phyloP scores from a whole-genome alignment of 1,140 invertebrate species.

The Battus philenor region DNA sequence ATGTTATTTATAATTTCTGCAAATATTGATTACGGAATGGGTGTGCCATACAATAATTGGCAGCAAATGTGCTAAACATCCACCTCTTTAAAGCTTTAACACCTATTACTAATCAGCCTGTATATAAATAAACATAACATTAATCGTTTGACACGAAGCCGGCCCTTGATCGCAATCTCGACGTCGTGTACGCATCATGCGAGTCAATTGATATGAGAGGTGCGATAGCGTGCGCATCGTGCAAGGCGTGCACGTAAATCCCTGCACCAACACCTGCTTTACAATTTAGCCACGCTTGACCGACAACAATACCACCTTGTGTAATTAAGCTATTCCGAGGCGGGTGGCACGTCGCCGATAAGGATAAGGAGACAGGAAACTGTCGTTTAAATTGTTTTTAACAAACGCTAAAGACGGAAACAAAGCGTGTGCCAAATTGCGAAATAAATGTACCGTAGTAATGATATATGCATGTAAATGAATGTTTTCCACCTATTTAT shows the following conservation, averaged over 20 bases:
- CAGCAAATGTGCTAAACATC: too few relatives aligned
- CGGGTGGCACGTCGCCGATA: slow-evolving; percentile 53
- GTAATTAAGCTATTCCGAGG: slow-evolving; percentile 60
- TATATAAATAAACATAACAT: slow-evolving; percentile 2
- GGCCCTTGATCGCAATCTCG: background rate
- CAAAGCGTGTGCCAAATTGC: too few relatives aligned
- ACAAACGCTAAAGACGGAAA: slow-evolving; percentile 16
- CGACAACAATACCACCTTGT: slow-evolving; percentile 55
- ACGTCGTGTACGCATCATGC: slow-evolving; percentile 19
- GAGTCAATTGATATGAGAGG: slow-evolving; percentile 22
- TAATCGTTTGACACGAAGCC: slow-evolving; percentile 8
- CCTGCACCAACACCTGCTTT: slow-evolving; percentile 51
- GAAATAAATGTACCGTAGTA: background rate
- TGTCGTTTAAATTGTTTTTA: slow-evolving; percentile 25
- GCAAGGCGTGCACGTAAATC: slow-evolving; percentile 49
- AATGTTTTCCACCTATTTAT: too few relatives aligned
- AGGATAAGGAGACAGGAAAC: slow-evolving; percentile 53
- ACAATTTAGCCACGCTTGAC: slow-evolving; percentile 49
- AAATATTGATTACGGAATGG: too few relatives aligned
- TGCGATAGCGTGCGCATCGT: slow-evolving; percentile 25
- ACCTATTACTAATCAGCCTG: too few relatives aligned
- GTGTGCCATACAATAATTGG: too few relatives aligned
- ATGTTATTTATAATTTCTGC: too few relatives aligned
- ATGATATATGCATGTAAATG: too few relatives aligned
- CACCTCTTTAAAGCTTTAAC: too few relatives aligned